Evolutionary conservation across 1,140 invertebrate genomes (phyloP).

Genomic region (Papilio polyxenes): DNA sequence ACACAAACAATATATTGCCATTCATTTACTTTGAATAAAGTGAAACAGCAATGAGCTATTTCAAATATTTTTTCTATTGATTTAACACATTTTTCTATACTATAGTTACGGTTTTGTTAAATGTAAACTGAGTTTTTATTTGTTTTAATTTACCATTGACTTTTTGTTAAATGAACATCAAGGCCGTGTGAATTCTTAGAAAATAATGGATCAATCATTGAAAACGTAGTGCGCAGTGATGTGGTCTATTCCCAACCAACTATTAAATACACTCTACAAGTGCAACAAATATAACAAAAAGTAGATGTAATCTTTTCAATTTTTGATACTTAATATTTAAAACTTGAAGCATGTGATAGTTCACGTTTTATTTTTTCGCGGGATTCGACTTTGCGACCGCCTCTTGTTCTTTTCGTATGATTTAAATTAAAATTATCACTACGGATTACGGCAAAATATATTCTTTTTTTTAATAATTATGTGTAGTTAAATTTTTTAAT

Average conservation of each 20-base stretch:
- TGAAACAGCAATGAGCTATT: not conserved
- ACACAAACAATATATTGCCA: not conserved
- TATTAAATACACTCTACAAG: not conserved
- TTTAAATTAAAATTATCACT: no score
- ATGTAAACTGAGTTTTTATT: not conserved
- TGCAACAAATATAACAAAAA: not conserved
- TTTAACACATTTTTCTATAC: no score
- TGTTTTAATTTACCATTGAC: slow-evolving; percentile 7
- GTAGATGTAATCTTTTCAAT: not conserved
- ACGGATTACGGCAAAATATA: no score
- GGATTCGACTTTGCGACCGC: no score
- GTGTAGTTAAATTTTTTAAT: not conserved
- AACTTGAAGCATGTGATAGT: no score
- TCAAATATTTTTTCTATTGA: slow-evolving; percentile 1
- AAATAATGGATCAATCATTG: not conserved
- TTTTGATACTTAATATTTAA: no score
- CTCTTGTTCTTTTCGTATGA: not conserved
- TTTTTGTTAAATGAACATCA: slow-evolving; percentile 16
- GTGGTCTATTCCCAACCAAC: not conserved
- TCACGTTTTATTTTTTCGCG: no score
- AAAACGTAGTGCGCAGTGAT: not conserved
- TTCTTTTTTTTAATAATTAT: no score
- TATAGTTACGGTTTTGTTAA: not conserved
- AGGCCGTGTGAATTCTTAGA: not conserved
- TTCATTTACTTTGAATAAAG: not conserved